Evolutionary conservation across 2,888 invertebrate genomes (phyloP), one percentile per base, ranked within the genome.

Genomic region (Melanotus villosus): DNA sequence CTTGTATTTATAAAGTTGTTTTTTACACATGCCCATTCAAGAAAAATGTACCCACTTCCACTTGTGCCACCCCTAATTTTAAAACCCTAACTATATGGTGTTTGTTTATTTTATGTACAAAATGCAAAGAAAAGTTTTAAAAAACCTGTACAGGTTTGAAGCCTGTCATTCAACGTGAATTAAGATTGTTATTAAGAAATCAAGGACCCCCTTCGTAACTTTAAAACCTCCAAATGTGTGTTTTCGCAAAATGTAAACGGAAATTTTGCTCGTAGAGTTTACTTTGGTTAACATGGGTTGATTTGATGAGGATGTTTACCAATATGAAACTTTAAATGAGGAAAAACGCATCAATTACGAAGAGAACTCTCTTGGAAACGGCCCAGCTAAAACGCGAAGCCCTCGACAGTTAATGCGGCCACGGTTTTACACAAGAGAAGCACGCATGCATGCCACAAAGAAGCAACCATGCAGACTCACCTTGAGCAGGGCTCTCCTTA

Each of bases 401-500:
- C 34, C 68, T 68, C 50, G 36, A 64, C 47, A 38, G 56, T 47
- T 67, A 67, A 67, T 62, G 60, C 62, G 54, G 54, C 54, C 52
- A 62, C 58, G 63, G 38, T 65, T 70, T 76, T 73, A 68, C 69
- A 79, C 76, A 80, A 81, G 79, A 76, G 78, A 74, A 70, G 77
- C 79, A 79, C 77, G 78, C 79, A 80, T 78, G 80, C 80, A 80
- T 79, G 77, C 76, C 64, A 73, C 77, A 76, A 73, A 7, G 65
- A 76, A 75, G 76, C 79, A 80, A 70, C 78, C 78, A 76, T 74
- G 78, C 79, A 76, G 75, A 74, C 73, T 74, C 74, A 79, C 80
- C 80, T 75, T 73, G 73, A 63, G 71, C 73, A 80, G 54, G 77
- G 77, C 78, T 78, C 80, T 79, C 78, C 80, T 79, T 79, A 80